Evolutionary conservation across 2,888 invertebrate species (phyloP), one percentile per base, ranked within the genome.

Genomic region (Zhengitettix transpicula): DNA sequence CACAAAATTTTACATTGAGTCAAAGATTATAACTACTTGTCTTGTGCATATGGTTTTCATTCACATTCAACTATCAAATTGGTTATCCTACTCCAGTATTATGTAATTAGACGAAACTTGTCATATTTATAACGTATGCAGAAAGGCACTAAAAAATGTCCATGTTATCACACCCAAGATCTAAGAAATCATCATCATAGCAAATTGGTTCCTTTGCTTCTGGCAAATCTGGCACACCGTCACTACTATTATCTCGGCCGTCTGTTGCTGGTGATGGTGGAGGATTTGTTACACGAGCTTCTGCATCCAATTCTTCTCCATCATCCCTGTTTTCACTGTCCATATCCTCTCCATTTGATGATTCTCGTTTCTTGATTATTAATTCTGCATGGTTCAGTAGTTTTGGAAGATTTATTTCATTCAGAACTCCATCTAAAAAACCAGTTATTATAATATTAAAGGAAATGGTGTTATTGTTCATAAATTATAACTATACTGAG

Each of bases 261-360:
- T 85, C 85, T 0, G 85, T 87, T 42, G 83, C 89, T 0, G 89
- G 89, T 40, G 88, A 89, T 9, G 89, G 89, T 12, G 89, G 89
- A 55, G 47, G 47, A 74, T 89, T 89, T 1, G 80, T 81, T 44
- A 80, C 61, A 16, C 52, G 51, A 9, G 58, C 77, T 57, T 77
- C 77, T 41, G 71, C 70, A 64, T 78, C 77, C 1, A 71, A 69
- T 66, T 73, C 72, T 10, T 72, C 73, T 10, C 71, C 69, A 59
- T 71, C 69, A 42, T 72, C 66, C 57, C 79, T 76, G 66, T 78
- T 79, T 68, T 78, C 78, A 28, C 81, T 80, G 28, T 28, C 28
- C 28, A 28, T 28, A 28, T 28, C 28, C 7, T 28, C 28, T 28
- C 28, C 28, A 28, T 28, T 28, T 28, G 28, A 28, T 7, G 28